Evolutionary conservation across 1,140 invertebrate genomes (phyloP).

Genomic region (Meloidogyne exigua): DNA sequence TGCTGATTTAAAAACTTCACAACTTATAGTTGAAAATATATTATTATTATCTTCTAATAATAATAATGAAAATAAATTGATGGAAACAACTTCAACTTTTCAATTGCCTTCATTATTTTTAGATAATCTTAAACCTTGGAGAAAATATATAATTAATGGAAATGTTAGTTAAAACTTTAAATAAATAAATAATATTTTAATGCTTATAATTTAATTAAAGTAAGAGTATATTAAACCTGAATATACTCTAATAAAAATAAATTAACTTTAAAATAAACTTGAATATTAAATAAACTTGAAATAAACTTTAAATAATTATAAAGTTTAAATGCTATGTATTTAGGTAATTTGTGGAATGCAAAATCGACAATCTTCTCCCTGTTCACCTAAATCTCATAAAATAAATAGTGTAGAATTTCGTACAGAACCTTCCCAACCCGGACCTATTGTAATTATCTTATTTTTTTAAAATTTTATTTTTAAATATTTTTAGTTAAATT

Average conservation of each 20-base stretch:
- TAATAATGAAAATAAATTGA: slow-evolving; percentile 15
- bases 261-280: too few species aligned
- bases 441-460: slow-evolving; percentile 12
- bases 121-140: slow-evolving; percentile 49
- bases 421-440: slow-evolving; percentile 10
- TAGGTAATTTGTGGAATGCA: slow-evolving; percentile 50
- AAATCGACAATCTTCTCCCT: slow-evolving; percentile 23
- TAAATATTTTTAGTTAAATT: slow-evolving; percentile 41
- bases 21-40: slow-evolving; percentile 22
- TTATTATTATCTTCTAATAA: slow-evolving; percentile 13
- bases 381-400: slow-evolving; percentile 43
- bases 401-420: slow-evolving; percentile 25
- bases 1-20: background rate
- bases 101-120: slow-evolving; percentile 33
- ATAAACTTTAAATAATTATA: too few species aligned
- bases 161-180: slow-evolving; percentile 15
- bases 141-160: slow-evolving; percentile 54
- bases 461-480: slow-evolving; percentile 42
- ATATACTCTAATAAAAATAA: too few species aligned
- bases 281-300: too few species aligned
- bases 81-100: background rate
- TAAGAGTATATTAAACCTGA: too few species aligned
- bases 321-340: too few species aligned
- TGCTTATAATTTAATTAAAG: too few species aligned
- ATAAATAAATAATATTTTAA: too few species aligned